phyloP scores from a whole-genome alignment of 1,140 invertebrate species.

The Nymphalis io region DNA sequence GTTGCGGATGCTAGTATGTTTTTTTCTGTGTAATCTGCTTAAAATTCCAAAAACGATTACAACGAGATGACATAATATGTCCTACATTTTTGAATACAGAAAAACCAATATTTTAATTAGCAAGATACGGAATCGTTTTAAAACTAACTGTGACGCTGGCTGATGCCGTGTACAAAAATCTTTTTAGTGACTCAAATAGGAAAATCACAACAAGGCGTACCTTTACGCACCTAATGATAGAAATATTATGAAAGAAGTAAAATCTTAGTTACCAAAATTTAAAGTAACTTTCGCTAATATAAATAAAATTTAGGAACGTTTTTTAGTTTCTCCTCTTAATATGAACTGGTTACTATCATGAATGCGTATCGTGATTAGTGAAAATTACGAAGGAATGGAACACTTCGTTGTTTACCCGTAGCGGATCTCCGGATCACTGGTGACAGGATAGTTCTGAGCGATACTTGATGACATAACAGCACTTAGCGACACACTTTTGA shows the following conservation, averaged over 20 bases:
- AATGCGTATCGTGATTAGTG: conserved; percentile 35
- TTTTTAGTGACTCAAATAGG: too few relatives aligned
- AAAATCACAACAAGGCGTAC: background rate
- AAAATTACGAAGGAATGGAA: conserved; percentile 49
- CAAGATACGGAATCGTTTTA: background rate
- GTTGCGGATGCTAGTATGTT: conserved; percentile 49
- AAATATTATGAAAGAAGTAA: background rate
- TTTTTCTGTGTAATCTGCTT: conserved; percentile 36
- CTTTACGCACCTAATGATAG: background rate
- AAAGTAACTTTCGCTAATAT: conserved; percentile 13
- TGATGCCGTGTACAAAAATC: too few relatives aligned
- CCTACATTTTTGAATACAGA: conserved; percentile 5
- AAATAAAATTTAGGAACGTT: conserved; percentile 16
- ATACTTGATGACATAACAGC: conserved; percentile 55
- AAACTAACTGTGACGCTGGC: too few relatives aligned
- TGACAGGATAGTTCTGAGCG: conserved; percentile 31
- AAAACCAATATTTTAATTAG: background rate
- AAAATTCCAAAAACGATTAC: conserved; percentile 29
- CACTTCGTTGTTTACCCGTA: conserved; percentile 45
- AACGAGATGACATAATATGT: conserved; percentile 19
- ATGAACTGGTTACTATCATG: conserved; percentile 35
- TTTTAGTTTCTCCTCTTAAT: conserved; percentile 35
- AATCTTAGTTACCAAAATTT: background rate
- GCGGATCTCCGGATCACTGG: conserved; percentile 50
- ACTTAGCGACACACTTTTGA: conserved; percentile 40